Percentiles rank a stretch among this genome's conserved stretches.
Evolutionary conservation across 2,797 vertebrate genomes (phyloP).

Genomic region (Sphenodon punctatus): DNA sequence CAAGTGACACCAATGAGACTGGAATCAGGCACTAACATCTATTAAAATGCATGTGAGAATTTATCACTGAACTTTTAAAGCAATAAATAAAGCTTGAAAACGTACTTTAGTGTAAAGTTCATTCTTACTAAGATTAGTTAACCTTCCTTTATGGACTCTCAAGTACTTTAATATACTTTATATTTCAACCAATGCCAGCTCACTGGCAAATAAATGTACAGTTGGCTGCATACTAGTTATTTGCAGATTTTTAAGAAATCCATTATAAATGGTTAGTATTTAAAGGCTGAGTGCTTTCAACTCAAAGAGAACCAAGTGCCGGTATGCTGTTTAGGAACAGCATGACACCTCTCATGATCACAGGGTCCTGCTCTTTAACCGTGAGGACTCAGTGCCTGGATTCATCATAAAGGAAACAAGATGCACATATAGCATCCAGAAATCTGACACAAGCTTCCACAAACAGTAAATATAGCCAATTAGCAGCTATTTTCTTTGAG

Average conservation of each 20-base stretch:
- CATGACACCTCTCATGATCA: rapidly evolving
- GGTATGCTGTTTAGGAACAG: not conserved
- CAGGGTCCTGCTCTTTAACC: not conserved
- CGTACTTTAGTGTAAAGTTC: not conserved
- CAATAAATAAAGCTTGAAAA: no score
- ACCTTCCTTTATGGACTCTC: slow-evolving; percentile 2
- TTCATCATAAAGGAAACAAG: not conserved
- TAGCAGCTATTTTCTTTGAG: no score
- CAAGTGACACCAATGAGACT: not conserved
- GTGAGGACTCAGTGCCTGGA: not conserved
- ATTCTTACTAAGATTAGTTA: slow-evolving; percentile 14
- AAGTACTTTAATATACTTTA: not conserved
- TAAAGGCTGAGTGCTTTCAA: no score
- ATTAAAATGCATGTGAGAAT: not conserved
- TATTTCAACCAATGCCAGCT: rapidly evolving
- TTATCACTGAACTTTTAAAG: not conserved
- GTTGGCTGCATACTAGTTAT: not conserved
- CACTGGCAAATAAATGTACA: not conserved
- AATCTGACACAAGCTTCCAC: not conserved
- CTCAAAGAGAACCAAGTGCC: no score
- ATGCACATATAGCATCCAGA: not conserved
- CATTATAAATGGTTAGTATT: no score
- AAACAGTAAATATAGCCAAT: no score
- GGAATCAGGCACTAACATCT: not conserved
- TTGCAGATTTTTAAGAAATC: not conserved